Conservation (phyloP, 2,113 vertebrate species). For the Empidonax alnorum region DNA sequence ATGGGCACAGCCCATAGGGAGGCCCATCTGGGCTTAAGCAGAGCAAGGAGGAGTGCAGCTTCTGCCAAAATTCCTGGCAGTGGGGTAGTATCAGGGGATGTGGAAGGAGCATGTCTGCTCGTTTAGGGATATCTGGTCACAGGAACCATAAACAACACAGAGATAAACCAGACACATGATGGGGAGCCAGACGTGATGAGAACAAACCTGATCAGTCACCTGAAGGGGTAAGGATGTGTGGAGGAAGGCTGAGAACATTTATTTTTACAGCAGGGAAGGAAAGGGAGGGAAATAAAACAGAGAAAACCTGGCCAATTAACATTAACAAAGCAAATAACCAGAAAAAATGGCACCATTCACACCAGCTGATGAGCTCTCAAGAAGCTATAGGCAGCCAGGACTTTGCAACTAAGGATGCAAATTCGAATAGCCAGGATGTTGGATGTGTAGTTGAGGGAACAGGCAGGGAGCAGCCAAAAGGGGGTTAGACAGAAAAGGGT, state of each 20-base stretch:
- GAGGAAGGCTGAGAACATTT: not conserved
- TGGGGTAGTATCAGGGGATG: no score
- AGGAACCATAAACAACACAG: not conserved
- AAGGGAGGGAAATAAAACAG: not conserved
- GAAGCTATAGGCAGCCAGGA: not conserved
- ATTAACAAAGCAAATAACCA: not conserved
- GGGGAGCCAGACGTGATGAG: not conserved
- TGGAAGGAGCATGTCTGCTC: not conserved
- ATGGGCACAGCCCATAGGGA: not conserved
- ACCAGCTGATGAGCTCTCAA: not conserved
- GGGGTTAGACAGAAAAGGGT: not conserved
- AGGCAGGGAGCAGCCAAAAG: not conserved
- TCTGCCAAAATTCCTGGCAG: fast-evolving
- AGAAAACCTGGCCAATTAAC: not conserved
- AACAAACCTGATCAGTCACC: not conserved
- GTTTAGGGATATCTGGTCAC: not conserved
- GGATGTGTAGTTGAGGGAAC: not conserved
- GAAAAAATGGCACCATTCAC: not conserved
- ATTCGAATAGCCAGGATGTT: not conserved
- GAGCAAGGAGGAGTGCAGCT: not conserved
- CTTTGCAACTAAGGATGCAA: not conserved
- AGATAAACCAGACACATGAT: not conserved
- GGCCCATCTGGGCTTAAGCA: not conserved
- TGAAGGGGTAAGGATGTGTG: not conserved
- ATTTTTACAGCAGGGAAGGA: not conserved